These are phyloP conservation scores for Cantharis lateralis DNA, from an alignment of 2,888 invertebrate genomes.

Conservation along the genomic window DNA sequence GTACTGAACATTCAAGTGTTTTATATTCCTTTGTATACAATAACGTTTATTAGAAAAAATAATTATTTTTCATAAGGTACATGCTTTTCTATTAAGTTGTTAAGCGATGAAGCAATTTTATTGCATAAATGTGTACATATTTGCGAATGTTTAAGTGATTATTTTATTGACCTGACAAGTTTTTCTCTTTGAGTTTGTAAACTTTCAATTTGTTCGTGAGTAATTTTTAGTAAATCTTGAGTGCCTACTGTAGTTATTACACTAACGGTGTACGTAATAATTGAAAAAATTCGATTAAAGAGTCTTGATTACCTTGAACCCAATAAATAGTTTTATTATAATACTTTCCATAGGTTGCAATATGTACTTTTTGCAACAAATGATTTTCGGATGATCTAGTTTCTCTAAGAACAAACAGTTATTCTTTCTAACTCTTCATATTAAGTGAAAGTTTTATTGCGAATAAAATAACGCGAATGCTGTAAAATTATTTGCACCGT, in stretches of 20 bases:
- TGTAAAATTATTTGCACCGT: too few species aligned
- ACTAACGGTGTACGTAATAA: neutral
- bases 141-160: neutral
- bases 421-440: neutral
- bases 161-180: neutral
- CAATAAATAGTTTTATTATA: neutral
- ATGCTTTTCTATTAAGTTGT: neutral
- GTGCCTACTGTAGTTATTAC: neutral
- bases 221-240: neutral
- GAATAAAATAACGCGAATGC: neutral
- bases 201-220: neutral
- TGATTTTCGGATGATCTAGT: neutral
- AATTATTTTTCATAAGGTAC: neutral
- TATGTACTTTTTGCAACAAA: neutral
- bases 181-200: neutral
- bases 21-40: neutral
- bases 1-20: neutral
- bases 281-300: neutral
- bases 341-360: neutral
- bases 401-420: neutral
- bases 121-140: neutral
- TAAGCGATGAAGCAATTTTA: neutral
- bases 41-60: neutral
- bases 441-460: neutral
- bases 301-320: neutral